Evolutionary conservation across 2,888 invertebrate species (phyloP).

Genomic region (Patella ulyssiponensis): DNA sequence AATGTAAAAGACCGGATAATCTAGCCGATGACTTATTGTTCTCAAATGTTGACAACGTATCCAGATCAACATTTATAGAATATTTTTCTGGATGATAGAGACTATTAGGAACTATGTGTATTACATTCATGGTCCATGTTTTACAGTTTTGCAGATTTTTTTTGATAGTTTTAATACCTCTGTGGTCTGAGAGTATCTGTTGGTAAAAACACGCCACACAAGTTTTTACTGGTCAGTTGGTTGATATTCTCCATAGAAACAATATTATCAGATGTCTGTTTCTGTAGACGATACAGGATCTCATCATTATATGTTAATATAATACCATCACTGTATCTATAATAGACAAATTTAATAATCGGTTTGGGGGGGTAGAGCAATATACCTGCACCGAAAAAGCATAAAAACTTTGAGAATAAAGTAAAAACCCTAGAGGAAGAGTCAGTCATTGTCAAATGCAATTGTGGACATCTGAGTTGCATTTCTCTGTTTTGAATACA

Average conservation of each 20-base stretch:
- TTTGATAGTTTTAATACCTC: slow-evolving; percentile 38
- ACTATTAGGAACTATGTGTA: no score
- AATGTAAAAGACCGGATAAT: no score
- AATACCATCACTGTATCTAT: slow-evolving; percentile 62
- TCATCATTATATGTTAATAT: slow-evolving; percentile 66
- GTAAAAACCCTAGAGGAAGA: no score
- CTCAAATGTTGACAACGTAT: no score
- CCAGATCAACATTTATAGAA: no score
- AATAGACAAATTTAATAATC: slow-evolving; percentile 18
- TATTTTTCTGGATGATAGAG: no score
- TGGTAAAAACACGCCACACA: slow-evolving; percentile 64
- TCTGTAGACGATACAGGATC: slow-evolving; percentile 50
- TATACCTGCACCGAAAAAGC: neutral
- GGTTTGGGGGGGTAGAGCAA: neutral
- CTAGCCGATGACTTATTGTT: no score
- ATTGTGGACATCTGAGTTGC: no score
- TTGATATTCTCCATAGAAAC: slow-evolving; percentile 62
- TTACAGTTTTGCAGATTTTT: neutral
- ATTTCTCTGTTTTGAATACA: no score
- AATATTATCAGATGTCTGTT: slow-evolving; percentile 26
- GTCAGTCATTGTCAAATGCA: no score
- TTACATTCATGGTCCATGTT: no score
- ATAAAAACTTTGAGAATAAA: neutral
- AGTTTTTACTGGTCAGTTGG: slow-evolving; percentile 57
- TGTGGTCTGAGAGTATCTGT: slow-evolving; percentile 61